Evolutionary conservation across 2,797 vertebrate genomes (phyloP), one percentile per base, ranked within the genome.

Genomic region (Gymnopithys bicolor): DNA sequence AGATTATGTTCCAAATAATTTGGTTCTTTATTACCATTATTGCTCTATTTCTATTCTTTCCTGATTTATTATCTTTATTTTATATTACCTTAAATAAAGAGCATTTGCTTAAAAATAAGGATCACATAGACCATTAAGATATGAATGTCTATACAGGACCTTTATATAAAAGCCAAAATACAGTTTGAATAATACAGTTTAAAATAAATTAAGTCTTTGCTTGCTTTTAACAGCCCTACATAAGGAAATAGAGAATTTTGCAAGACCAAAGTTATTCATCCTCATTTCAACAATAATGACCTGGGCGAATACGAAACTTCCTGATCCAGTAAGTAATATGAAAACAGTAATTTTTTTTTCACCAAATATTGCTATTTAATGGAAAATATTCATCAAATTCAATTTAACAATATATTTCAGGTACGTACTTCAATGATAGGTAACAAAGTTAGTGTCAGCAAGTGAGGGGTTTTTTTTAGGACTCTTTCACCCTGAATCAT

Each of bases 241-340:
- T 64, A 94, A 91, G 24, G 96, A 98, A 90, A 94, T 98, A 35
- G 76, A 86, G 18, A 81, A 66, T 87, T 99, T 99, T 87, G 69
- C 93, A 87, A 96, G 94, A 85, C 97, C 97, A 3, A 99, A 99
- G 96, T 76, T 97, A 51, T 99, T 99, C 91, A 98, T 99, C 90
- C 98, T 99, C 12, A 41, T 99, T 74, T 99, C 99, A 79, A 99
- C 99, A 2, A 96, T 99, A 95, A 98, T 99, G 99, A 99, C 98
- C 3, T 99, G 99, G 99, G 98, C 98, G 0, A 97, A 97, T 78
- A 99, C 98, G 95, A 99, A 98, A 94, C 95, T 97, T 3, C 39
- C 96, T 10, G 97, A 98, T 87, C 97, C 98, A 22, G 99, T 99
- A 96, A 98, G 99, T 96, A 59, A 73, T 62, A 66, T 11, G 8